Evolutionary conservation across 2,113 vertebrate genomes (phyloP).

Genomic region (Lampris megalopsis): DNA sequence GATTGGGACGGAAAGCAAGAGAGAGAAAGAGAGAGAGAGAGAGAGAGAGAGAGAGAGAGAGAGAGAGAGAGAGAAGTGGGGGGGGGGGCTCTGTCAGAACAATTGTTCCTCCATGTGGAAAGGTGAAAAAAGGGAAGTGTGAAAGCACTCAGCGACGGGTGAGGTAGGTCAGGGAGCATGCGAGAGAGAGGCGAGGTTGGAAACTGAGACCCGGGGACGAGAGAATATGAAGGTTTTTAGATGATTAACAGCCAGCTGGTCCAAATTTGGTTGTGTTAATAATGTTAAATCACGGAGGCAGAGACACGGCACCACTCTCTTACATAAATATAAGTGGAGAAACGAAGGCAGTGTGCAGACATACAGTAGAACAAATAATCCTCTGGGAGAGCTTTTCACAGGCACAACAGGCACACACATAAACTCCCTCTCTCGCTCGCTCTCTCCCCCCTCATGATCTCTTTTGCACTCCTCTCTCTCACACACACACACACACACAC

Average conservation of each 20-base stretch:
- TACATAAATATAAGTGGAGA: neutral
- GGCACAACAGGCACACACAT: neutral
- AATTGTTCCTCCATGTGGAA: conserved; percentile 81
- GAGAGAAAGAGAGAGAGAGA: conserved; percentile 21
- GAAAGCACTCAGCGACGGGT: conserved; percentile 59
- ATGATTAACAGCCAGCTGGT: conserved; percentile 17
- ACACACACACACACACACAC: conserved; percentile 29
- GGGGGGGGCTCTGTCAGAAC: conserved; percentile 65
- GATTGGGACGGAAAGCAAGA: conserved; percentile 16
- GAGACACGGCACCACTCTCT: neutral
- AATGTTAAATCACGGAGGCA: neutral
- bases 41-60: conserved; percentile 28
- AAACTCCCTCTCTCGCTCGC: neutral
- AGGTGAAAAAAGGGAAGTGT: conserved; percentile 78
- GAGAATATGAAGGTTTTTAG: conserved; percentile 32
- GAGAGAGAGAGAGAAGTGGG: conserved; percentile 24
- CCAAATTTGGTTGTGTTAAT: conserved; percentile 26
- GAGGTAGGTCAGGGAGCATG: conserved; percentile 22
- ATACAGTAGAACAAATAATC: conserved; percentile 8
- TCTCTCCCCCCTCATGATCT: too few species aligned
- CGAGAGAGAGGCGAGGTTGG: conserved; percentile 23
- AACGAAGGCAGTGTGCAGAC: neutral
- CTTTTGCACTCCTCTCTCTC: too few species aligned
- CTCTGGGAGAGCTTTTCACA: neutral
- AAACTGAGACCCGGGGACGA: neutral